Evolutionary conservation across 2,113 vertebrate genomes (phyloP), one percentile per base, ranked within the genome.

Genomic region (Ophiodon elongatus): DNA sequence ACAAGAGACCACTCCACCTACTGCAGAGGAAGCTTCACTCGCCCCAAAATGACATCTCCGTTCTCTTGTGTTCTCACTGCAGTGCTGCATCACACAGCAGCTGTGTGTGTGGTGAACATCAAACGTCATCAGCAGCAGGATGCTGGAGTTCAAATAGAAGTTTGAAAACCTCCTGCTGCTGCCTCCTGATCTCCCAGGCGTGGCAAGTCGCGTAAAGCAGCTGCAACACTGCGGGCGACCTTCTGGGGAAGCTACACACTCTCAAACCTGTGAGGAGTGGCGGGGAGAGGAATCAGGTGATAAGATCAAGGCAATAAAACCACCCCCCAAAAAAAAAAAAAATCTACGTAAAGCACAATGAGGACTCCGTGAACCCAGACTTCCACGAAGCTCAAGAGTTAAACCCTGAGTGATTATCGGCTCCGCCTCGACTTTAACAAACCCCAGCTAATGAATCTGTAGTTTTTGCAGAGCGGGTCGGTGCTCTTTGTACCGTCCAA

Each of bases 391-490:
- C 37, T 37, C 21, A 13, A 31, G 80, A 70, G 41, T 62, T 68
- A 79, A 80, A 31, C 45, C 67, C 47, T 19, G 23, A 62, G 41
- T 31, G 39, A 52, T 82, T 76, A 74, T 39, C 45, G 69, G 31
- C 66, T 77, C 25, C 10, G 15, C 7, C 31, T 67, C 50, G 57
- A 74, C 62, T 67, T 66, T 15, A 73, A 60, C 59, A 63, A 62
- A 74, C 29, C 17, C 2, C 0, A 73, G 39, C 33, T 43, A 9
- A 29, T 57, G 69, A 68, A 39, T 85, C 67, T 52, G 73, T n/a
- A 57, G 45, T 63, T 50, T n/a, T n/a, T n/a, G n/a, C n/a, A n/a
- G n/a, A n/a, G n/a, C n/a, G n/a, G n/a, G n/a, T n/a, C n/a, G 77
- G 29, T 66, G 3, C 29, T 56, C 52, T 79, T 62, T 82, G 70